These are phyloP conservation scores for Plusia festucae DNA, from an alignment of 2,888 invertebrate genomes.

Conservation along the genomic window DNA sequence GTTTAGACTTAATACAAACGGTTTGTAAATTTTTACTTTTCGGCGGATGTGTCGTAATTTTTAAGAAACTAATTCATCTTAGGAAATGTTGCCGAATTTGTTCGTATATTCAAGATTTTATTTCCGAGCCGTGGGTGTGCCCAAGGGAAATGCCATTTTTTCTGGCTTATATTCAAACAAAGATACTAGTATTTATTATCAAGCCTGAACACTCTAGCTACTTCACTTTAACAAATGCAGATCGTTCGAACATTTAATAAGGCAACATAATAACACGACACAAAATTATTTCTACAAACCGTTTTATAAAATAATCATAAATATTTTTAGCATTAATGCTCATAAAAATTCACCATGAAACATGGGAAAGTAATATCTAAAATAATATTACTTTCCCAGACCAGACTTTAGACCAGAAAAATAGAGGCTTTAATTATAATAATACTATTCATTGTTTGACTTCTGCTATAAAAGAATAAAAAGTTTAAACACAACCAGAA, in stretches of 20 bases:
- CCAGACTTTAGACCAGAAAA: too few relatives aligned
- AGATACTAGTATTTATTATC: not conserved
- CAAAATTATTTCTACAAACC: too few relatives aligned
- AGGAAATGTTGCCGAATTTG: not conserved
- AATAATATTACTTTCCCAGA: too few relatives aligned
- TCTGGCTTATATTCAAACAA: not conserved
- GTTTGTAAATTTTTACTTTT: not conserved
- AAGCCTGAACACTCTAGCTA: not conserved
- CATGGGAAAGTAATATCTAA: too few relatives aligned
- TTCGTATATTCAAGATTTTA: not conserved
- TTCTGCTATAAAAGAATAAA: not conserved
- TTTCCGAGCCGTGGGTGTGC: not conserved
- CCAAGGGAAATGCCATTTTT: not conserved
- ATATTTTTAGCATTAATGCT: too few relatives aligned
- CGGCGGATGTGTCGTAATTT: not conserved
- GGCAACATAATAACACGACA: too few relatives aligned
- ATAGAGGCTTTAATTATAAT: too few relatives aligned
- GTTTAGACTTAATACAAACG: not conserved
- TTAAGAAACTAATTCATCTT: conserved; percentile 4
- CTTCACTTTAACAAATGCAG: too few relatives aligned
- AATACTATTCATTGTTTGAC: not conserved
- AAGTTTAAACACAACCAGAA: not conserved
- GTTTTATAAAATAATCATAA: too few relatives aligned
- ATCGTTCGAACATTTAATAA: too few relatives aligned
- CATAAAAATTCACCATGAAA: too few relatives aligned